Conservation (phyloP, 1,140 invertebrate genomes). For the Nixonia krombeini region DNA sequence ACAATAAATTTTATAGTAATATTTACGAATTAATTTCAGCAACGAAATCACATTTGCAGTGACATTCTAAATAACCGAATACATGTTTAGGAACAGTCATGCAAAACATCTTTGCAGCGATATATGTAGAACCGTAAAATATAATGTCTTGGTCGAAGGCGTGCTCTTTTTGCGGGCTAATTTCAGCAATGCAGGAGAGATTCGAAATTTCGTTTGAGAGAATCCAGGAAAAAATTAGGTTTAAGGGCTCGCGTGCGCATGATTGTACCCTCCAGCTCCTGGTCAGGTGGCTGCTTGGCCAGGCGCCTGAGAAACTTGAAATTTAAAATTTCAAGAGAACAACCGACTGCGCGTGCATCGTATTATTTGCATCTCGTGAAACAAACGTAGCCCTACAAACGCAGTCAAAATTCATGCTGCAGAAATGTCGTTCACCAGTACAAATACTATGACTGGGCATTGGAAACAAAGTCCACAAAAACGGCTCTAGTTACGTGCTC, state of each 20-base stretch:
- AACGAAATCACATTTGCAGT: neutral
- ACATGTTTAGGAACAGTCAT: no score
- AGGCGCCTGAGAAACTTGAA: conserved; percentile 51
- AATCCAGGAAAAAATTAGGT: conserved; percentile 24
- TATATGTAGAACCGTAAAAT: conserved; percentile 16
- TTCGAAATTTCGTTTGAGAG: conserved; percentile 15
- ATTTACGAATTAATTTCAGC: neutral
- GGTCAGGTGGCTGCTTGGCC: conserved; percentile 60
- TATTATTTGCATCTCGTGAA: no score
- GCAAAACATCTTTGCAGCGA: conserved; percentile 23
- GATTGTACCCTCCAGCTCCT: conserved; percentile 60
- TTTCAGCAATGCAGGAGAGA: conserved; percentile 21
- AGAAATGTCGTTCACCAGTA: no score
- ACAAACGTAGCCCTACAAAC: no score
- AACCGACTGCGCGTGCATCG: no score
- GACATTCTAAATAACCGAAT: no score
- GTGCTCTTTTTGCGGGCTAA: conserved; percentile 13
- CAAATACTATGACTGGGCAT: no score
- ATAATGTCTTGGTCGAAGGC: conserved; percentile 13
- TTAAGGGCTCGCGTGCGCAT: conserved; percentile 63
- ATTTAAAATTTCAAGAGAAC: conserved; percentile 52
- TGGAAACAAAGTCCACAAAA: no score
- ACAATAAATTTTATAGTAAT: no score
- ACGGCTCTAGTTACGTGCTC: no score
- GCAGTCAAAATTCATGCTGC: no score